Evolutionary conservation across 2,797 vertebrate species (phyloP), one percentile per base, ranked within the genome.

Genomic region (Parauchenoglanis punctatus): DNA sequence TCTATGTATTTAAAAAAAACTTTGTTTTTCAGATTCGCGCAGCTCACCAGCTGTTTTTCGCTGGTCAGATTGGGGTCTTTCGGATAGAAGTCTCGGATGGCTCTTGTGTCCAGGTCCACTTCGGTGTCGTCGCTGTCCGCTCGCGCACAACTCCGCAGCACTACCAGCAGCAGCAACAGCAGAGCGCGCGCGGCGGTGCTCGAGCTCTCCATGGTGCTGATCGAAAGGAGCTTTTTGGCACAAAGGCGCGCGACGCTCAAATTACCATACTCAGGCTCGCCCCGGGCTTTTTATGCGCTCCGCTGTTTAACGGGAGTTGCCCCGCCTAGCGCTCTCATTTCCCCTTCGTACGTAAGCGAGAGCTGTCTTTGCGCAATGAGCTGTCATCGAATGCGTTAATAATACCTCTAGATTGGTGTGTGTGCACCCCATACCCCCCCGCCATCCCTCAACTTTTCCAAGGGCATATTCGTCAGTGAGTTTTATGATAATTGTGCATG

Each of bases 11-110:
- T 17, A 46, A 63, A 18, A 56, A 52, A 31, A 58, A 17, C 8
- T 49, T 49, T 49, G 31, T 44, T 20, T 81, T 54, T 63, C 63
- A 83, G n/a, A 54, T 83, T 13, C 5, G 17, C 54, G 63, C 23
- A 35, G 63, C 75, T 86, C 90, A 94, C 94, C 92, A 96, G 93
- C 84, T 95, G 94, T 84, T 95, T 94, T 89, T 95, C 93, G 90
- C 92, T 93, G 72, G 93, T 94, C 63, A 94, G 92, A 90, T 94
- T 94, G 54, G 93, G 91, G 88, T 94, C 94, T 92, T 95, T 93
- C 0, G 89, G 92, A 73, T 93, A 93, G 85, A 94, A 94, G 89
- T 96, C 94, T 72, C 93, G 93, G 1, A 96, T 91, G 13, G 93
- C 94, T 85, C 95, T 91, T 81, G 92, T 90, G 83, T 95, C 94